Conservation (phyloP, 2,113 vertebrate species). For the Hepsetus odoe region DNA sequence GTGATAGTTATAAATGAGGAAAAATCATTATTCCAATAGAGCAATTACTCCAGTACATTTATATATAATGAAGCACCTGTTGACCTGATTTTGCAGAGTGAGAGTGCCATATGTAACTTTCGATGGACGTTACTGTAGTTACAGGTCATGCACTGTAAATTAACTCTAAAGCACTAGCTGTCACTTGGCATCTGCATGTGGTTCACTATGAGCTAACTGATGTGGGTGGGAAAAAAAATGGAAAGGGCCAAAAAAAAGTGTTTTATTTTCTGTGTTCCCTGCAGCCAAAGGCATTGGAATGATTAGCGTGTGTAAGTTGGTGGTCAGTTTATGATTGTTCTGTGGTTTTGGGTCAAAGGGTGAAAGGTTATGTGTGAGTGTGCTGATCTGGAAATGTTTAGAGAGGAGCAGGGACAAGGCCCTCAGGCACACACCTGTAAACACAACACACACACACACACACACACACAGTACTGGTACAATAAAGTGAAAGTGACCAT, state of each 20-base stretch:
- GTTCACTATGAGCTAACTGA: neutral
- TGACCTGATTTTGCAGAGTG: neutral
- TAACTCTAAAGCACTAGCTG: neutral
- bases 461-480: slow-evolving; percentile 13
- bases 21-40: neutral
- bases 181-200: neutral
- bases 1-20: neutral
- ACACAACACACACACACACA: slow-evolving; percentile 31
- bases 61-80: neutral
- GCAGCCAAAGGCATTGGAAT: slow-evolving; percentile 60
- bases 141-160: neutral
- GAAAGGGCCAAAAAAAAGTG: neutral
- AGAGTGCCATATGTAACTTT: neutral
- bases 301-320: slow-evolving; percentile 69
- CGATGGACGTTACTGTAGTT: neutral
- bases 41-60: neutral
- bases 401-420: slow-evolving; percentile 53
- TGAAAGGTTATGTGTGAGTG: slow-evolving; percentile 60
- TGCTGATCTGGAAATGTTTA: slow-evolving; percentile 59
- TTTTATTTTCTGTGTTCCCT: slow-evolving; percentile 46
- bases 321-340: slow-evolving; percentile 62
- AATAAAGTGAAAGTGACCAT: too few species aligned
- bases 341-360: slow-evolving; percentile 61
- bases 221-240: neutral
- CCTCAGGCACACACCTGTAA: slow-evolving; percentile 38